phyloP scores from a whole-genome alignment of 2,113 vertebrate genomes.

The Lipophrys pholis region DNA sequence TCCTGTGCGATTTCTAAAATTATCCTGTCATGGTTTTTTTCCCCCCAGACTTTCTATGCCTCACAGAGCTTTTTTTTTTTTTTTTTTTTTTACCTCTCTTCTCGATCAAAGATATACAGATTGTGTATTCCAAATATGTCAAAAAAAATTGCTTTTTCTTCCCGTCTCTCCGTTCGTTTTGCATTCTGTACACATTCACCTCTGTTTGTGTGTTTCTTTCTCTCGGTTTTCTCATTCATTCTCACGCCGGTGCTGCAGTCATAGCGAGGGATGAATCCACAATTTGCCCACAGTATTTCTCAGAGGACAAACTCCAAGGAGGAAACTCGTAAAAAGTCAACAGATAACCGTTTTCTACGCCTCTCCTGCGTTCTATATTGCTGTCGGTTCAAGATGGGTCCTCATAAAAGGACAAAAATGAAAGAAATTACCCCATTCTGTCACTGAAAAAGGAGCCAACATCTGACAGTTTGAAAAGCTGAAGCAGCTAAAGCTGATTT shows the following conservation, averaged over 20 bases:
- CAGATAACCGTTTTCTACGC: not conserved
- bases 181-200: constrained; percentile 30
- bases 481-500: constrained; percentile 33
- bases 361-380: not conserved
- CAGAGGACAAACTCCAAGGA: constrained; percentile 31
- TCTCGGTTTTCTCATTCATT: constrained; percentile 44
- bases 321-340: constrained; percentile 36
- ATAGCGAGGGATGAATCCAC: constrained; percentile 52
- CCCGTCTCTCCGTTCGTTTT: constrained; percentile 27
- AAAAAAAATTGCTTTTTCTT: constrained; percentile 29
- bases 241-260: constrained; percentile 30
- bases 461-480: constrained; percentile 21
- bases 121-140: constrained; percentile 28
- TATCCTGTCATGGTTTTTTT: not conserved
- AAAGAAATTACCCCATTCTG: constrained; percentile 7
- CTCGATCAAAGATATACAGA: constrained; percentile 4
- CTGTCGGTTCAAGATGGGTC: not conserved
- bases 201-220: constrained; percentile 19
- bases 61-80: not conserved
- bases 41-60: not conserved
- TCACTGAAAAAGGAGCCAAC: constrained; percentile 16
- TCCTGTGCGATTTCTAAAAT: not conserved
- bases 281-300: constrained; percentile 48
- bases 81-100: not conserved
- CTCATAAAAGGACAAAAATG: not conserved